Evolutionary conservation across 1,140 invertebrate species (phyloP).

Genomic region (Drosophila teissieri): DNA sequence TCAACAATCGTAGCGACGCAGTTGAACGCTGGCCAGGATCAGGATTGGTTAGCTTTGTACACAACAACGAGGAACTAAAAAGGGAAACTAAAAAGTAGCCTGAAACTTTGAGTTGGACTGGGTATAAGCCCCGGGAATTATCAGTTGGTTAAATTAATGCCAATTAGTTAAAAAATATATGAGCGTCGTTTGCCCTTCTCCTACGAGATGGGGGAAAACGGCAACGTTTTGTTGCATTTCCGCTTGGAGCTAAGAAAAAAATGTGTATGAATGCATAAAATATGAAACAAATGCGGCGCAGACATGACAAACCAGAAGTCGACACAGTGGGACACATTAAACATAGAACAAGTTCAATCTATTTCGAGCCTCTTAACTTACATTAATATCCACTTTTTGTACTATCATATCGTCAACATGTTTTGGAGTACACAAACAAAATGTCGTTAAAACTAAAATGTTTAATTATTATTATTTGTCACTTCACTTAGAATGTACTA

Average conservation of each 20-base stretch:
- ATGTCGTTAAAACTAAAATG: too few species aligned
- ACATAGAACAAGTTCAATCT: too few species aligned
- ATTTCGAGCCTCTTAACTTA: too few species aligned
- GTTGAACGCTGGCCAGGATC: slow-evolving; percentile 3
- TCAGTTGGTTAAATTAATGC: slow-evolving; percentile 83
- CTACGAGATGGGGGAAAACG: slow-evolving; percentile 31
- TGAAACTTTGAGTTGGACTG: slow-evolving; percentile 9
- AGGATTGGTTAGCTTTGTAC: slow-evolving; percentile 38
- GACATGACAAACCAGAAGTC: slow-evolving; percentile 46
- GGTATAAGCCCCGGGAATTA: slow-evolving; percentile 63
- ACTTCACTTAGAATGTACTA: too few species aligned
- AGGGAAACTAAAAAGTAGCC: slow-evolving; percentile 3
- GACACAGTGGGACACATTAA: slow-evolving; percentile 38
- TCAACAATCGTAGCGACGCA: slow-evolving; percentile 58
- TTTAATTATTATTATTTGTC: too few species aligned
- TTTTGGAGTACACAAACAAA: too few species aligned
- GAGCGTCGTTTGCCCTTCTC: slow-evolving; percentile 40
- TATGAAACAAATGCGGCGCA: slow-evolving; percentile 71
- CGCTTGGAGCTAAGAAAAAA: slow-evolving; percentile 37
- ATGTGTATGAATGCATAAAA: slow-evolving; percentile 64
- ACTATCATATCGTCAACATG: too few species aligned
- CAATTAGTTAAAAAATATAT: slow-evolving; percentile 84
- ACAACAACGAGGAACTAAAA: slow-evolving; percentile 13
- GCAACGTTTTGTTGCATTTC: slow-evolving; percentile 67
- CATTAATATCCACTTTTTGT: too few species aligned